Percentiles rank a stretch among this genome's conserved stretches.
Evolutionary conservation across 2,888 invertebrate genomes (phyloP).

Genomic region (Laspeyria flexula): DNA sequence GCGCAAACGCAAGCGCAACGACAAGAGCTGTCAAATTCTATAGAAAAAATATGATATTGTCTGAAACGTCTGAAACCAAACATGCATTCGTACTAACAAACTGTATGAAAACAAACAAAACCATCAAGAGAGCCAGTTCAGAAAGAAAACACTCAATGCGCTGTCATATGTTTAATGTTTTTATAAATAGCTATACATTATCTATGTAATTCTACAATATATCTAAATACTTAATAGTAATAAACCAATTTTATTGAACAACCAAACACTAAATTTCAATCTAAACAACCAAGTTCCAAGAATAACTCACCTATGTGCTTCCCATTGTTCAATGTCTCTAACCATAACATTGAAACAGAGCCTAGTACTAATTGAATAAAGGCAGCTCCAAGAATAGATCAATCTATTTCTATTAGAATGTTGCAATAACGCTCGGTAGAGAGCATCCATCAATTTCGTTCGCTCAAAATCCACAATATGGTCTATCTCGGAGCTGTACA

Average conservation of each 20-base stretch:
- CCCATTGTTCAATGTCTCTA: conserved; percentile 14
- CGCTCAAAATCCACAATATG: conserved; percentile 35
- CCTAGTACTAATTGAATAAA: conserved; percentile 41
- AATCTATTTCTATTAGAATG: conserved; percentile 52
- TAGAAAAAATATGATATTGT: too few relatives aligned
- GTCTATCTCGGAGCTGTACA: conserved; percentile 23
- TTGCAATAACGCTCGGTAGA: conserved; percentile 41
- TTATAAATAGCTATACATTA: too few relatives aligned
- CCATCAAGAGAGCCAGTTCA: too few relatives aligned
- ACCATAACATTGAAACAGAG: conserved; percentile 41
- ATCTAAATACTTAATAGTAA: too few relatives aligned
- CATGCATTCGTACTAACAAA: conserved; percentile 7
- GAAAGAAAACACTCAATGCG: too few relatives aligned
- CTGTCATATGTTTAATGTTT: too few relatives aligned
- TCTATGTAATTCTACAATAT: too few relatives aligned
- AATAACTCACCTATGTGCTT: conserved; percentile 4
- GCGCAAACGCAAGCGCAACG: too few relatives aligned
- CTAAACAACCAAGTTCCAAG: conserved; percentile 14
- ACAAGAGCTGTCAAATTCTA: too few relatives aligned
- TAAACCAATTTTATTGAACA: neutral
- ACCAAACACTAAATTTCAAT: conserved; percentile 3
- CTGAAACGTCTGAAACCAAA: conserved; percentile 24
- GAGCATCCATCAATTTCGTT: conserved; percentile 50
- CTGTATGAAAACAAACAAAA: too few relatives aligned
- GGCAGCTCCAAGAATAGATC: conserved; percentile 42